phyloP scores from a whole-genome alignment of 2,113 vertebrate species.

The Pogona vitticeps region DNA sequence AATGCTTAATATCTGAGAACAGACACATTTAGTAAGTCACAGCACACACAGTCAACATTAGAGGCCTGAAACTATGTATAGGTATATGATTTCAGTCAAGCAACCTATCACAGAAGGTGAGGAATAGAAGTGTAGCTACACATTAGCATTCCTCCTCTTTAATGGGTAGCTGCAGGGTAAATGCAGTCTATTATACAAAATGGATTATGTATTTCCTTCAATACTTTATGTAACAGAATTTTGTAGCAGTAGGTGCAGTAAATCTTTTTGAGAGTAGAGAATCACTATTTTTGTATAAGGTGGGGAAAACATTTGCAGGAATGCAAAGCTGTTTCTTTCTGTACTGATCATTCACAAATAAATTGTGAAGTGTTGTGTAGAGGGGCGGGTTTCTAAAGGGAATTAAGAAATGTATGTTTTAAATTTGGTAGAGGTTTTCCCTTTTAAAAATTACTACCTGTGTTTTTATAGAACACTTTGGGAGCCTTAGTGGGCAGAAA shows the following conservation, averaged over 20 bases:
- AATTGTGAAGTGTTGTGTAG: not conserved
- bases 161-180: conserved; percentile 28
- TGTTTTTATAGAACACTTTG: too few relatives aligned
- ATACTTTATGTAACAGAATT: conserved; percentile 18
- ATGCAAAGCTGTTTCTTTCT: not conserved
- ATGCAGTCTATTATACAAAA: conserved; percentile 8
- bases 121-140: not conserved
- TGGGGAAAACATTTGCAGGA: not conserved
- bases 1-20: not conserved
- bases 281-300: not conserved
- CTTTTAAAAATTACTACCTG: too few relatives aligned
- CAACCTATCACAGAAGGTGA: not conserved
- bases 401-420: not conserved
- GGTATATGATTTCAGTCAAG: conserved; percentile 16
- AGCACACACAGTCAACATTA: not conserved
- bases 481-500: too few relatives aligned
- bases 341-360: not conserved
- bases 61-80: conserved; percentile 9
- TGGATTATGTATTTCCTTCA: conserved; percentile 22
- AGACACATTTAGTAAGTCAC: conserved; percentile 9
- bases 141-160: conserved; percentile 19
- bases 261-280: conserved; percentile 13
- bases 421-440: too few relatives aligned
- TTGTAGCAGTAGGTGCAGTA: conserved; percentile 10
- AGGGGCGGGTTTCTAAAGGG: not conserved